phyloP scores from a whole-genome alignment of 1,140 invertebrate genomes.

The Seison nebaliae region DNA sequence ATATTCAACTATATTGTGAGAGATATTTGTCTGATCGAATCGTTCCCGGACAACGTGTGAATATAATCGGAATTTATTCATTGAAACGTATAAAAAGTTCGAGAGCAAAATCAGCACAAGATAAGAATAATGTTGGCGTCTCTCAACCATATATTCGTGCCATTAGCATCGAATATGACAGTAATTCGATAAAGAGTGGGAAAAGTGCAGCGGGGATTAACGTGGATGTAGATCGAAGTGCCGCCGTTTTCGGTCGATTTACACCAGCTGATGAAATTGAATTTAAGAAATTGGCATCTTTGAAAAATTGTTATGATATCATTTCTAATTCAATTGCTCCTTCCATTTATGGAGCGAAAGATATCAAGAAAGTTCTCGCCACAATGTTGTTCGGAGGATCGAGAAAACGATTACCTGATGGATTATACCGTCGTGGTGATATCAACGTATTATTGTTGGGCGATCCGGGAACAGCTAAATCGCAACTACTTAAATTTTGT shows the following conservation, averaged over 20 bases:
- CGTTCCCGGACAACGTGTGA: conserved; percentile 77
- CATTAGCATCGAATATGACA: conserved; percentile 60
- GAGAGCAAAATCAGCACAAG: conserved; percentile 20
- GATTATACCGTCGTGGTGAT: conserved; percentile 69
- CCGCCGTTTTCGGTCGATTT: conserved; percentile 6
- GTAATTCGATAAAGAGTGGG: conserved; percentile 29
- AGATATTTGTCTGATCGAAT: conserved; percentile 62
- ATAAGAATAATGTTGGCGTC: conserved; percentile 61
- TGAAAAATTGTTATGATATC: conserved; percentile 59
- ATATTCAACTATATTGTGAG: conserved; percentile 52
- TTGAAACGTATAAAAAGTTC: conserved; percentile 65
- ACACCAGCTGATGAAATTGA: conserved; percentile 57
- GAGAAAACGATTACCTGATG: conserved; percentile 56
- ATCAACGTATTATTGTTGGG: conserved; percentile 82
- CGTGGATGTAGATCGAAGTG: conserved; percentile 32
- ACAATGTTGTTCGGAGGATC: conserved; percentile 72
- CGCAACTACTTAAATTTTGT: conserved; percentile 86
- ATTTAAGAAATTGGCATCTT: conserved; percentile 53
- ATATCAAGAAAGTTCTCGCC: conserved; percentile 90
- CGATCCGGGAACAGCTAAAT: conserved; percentile 95
- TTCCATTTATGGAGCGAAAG: conserved; percentile 69
- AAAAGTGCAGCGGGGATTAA: conserved; percentile 30
- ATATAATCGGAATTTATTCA: conserved; percentile 74
- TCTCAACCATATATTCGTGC: conserved; percentile 72
- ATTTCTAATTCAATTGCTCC: conserved; percentile 73